Evolutionary conservation across 2,797 vertebrate species (phyloP).

Genomic region (Sebastiscus tertius): DNA sequence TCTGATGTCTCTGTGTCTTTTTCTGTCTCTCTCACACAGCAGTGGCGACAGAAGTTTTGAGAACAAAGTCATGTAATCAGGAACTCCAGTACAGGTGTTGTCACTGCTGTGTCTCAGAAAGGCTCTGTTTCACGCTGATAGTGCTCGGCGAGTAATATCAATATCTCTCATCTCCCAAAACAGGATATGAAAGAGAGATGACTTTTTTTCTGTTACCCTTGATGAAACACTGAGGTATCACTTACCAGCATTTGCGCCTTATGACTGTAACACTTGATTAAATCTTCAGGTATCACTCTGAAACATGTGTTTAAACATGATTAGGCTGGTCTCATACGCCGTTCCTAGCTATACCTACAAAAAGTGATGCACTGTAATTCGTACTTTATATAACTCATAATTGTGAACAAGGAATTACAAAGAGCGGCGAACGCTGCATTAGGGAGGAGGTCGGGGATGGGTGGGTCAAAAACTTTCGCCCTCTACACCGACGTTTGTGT

Average conservation of each 20-base stretch:
- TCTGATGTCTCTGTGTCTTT: constrained; percentile 8
- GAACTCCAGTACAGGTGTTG: constrained; percentile 65
- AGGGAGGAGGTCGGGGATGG: too few relatives aligned
- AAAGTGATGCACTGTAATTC: too few relatives aligned
- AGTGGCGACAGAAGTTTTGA: constrained; percentile 18
- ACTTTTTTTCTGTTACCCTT: constrained; percentile 49
- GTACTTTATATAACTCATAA: too few relatives aligned
- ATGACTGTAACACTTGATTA: constrained; percentile 33
- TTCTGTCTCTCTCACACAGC: background rate
- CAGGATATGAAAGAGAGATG: constrained; percentile 72
- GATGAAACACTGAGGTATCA: constrained; percentile 43
- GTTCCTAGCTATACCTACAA: too few relatives aligned
- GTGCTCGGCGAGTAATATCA: constrained; percentile 57
- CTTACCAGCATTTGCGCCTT: constrained; percentile 23
- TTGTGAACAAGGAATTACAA: too few relatives aligned
- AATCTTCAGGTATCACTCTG: constrained; percentile 23
- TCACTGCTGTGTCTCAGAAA: constrained; percentile 51
- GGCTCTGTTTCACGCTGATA: constrained; percentile 60
- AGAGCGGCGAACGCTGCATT: too few relatives aligned
- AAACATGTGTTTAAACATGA: constrained; percentile 27
- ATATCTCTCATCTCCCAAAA: constrained; percentile 71
- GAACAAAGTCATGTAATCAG: constrained; percentile 56
- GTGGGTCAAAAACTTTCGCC: too few relatives aligned
- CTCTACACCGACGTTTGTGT: too few relatives aligned
- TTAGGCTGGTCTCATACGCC: too few relatives aligned